phyloP scores from a whole-genome alignment of 2,797 vertebrate genomes.

The Pangasius macronema region DNA sequence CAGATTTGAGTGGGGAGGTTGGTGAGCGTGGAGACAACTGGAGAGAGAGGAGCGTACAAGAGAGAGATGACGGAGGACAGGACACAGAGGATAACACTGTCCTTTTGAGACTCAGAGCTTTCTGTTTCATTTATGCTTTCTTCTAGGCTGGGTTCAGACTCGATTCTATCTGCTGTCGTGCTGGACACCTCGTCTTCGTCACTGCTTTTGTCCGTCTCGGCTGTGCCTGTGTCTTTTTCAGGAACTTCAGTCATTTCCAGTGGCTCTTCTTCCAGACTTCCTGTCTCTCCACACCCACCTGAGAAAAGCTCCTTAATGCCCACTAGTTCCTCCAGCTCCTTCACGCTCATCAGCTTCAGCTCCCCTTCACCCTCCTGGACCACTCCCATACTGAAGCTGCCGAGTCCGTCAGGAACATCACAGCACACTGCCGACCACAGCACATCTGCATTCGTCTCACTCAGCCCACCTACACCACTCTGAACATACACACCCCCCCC shows the following conservation, averaged over 20 bases:
- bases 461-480: conserved; percentile 61
- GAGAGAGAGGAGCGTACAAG: conserved; percentile 66
- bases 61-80: conserved; percentile 68
- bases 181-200: background rate
- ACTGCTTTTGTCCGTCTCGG: conserved; percentile 1
- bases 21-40: conserved; percentile 67
- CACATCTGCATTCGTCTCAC: conserved; percentile 41
- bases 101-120: conserved; percentile 53
- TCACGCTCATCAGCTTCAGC: conserved; percentile 65
- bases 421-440: conserved; percentile 61
- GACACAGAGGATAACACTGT: conserved; percentile 63
- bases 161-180: background rate
- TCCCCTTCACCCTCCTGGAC: conserved; percentile 61
- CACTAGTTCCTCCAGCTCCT: conserved; percentile 70
- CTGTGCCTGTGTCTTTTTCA: conserved; percentile 8
- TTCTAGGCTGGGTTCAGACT: conserved; percentile 16
- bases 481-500: conserved; percentile 73
- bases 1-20: conserved; percentile 70
- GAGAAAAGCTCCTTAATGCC: conserved; percentile 70
- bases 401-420: conserved; percentile 48
- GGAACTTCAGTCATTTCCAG: background rate
- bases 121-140: conserved; percentile 48
- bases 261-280: conserved; percentile 29
- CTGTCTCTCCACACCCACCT: conserved; percentile 64
- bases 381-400: conserved; percentile 69